These are phyloP conservation scores for Plectropomus leopardus DNA, from an alignment of 2,113 vertebrate species.

Conservation along the genomic window DNA sequence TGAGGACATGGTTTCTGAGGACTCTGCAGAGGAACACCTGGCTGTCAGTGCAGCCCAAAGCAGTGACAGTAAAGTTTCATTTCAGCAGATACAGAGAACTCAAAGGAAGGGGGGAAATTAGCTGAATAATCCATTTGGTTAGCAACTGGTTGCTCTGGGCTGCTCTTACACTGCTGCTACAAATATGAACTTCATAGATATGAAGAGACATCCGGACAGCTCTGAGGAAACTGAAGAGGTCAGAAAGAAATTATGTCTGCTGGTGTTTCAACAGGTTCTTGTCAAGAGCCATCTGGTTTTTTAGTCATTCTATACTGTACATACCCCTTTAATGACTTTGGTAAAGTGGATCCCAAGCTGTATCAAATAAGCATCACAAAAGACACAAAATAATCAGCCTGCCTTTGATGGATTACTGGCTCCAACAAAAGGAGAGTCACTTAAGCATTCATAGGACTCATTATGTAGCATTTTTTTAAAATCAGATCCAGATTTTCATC, in stretches of 20 bases:
- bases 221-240: constrained; percentile 18
- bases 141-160: constrained; percentile 23
- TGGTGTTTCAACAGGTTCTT: constrained; percentile 10
- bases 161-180: neutral
- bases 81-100: constrained; percentile 46
- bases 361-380: neutral
- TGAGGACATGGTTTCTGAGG: constrained; percentile 19
- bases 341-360: neutral
- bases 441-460: neutral
- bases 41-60: constrained; percentile 36
- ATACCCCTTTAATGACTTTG: neutral
- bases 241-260: constrained; percentile 7
- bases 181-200: constrained; percentile 28
- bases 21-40: constrained; percentile 18
- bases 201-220: constrained; percentile 19
- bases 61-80: constrained; percentile 32
- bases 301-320: neutral
- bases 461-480: neutral
- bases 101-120: constrained; percentile 55
- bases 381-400: neutral
- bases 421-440: neutral
- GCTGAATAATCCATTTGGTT: constrained; percentile 56
- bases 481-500: neutral
- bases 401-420: neutral
- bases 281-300: constrained; percentile 1